Base-by-base conservation (phyloP, 2,888 invertebrate genomes). In the Eristalinus sepulchralis region DNA sequence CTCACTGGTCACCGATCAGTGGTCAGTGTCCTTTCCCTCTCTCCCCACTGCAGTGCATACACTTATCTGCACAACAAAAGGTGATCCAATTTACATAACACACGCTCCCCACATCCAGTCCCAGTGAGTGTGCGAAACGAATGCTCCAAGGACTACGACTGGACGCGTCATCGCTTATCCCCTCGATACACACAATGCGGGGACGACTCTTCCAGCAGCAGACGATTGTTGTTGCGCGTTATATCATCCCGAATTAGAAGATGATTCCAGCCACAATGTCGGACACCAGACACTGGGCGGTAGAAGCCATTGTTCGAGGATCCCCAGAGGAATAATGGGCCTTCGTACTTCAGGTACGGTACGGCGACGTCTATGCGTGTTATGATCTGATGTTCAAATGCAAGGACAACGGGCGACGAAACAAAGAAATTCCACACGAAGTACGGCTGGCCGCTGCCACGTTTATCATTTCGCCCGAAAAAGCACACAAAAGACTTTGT, bases 201-300 rank as follows among this genome's bases (percentile, higher is more conserved):
- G 47, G 64, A 39, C 33, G 27, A 27, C 77, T n/a, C n/a, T 24
- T 68, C 27, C 66, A 39, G 63, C 73, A 59, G 47, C 47, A 47
- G 47, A 17, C 75, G 27, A 84, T 79, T 84, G 83, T 84, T 75
- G 60, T 79, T 79, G 64, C 75, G 79, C 79, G 83, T 66, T 71
- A 71, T 70, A 84, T 33, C 70, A 79, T 71, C 59, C 55, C 66
- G 34, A 76, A 71, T 66, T 83, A 79, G 78, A 84, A 76, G 75
- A 84, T 80, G 80, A 76, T 84, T 67, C 62, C 71, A 80, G 79
- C 59, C 71, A 66, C 55, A 53, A 71, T 22, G 68, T 68, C 63
- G 34, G 66, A 68, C 57, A 57, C 11, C 57, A 13, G 24, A 10
- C 24, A 11, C 57, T 4, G 24, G 57, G 11, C 1, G 57, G n/a